Conservation (phyloP, 2,888 invertebrate genomes). For the Sphecodes monilicornis region DNA sequence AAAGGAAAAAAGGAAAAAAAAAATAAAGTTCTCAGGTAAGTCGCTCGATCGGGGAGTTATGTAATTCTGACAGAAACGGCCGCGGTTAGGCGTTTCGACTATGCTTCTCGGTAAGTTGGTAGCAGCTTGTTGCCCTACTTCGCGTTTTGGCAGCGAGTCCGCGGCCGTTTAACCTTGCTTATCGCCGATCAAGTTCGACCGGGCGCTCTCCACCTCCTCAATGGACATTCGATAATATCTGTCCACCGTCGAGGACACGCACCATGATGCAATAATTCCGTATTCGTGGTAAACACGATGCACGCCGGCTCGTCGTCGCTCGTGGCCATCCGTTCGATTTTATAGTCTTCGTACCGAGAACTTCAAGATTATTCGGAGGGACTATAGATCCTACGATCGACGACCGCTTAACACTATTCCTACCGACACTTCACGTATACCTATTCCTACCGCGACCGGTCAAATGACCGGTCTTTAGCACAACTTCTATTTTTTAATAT, state of each 20-base stretch:
- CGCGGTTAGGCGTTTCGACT: background rate
- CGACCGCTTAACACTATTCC: too few species aligned
- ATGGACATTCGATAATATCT: constrained; percentile 35
- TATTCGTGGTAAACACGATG: background rate
- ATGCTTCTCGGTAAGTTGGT: constrained; percentile 9
- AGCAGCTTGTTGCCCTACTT: constrained; percentile 29
- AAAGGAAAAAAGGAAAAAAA: constrained; percentile 36
- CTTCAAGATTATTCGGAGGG: background rate
- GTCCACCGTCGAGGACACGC: background rate
- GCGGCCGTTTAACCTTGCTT: constrained; percentile 46
- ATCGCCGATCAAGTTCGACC: constrained; percentile 48
- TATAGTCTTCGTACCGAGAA: background rate
- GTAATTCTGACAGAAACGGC: constrained; percentile 35
- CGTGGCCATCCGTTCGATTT: background rate
- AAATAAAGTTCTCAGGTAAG: constrained; percentile 59
- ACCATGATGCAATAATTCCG: constrained; percentile 4
- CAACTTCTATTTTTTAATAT: too few species aligned
- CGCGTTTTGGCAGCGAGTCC: constrained; percentile 41
- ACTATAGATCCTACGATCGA: background rate
- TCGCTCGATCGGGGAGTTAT: constrained; percentile 38
- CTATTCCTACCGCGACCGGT: too few species aligned
- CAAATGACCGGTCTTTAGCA: too few species aligned
- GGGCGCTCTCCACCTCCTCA: constrained; percentile 6
- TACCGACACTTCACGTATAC: too few species aligned
- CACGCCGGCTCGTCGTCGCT: too few species aligned